Conservation (phyloP, 2,888 invertebrate genomes). For the Xanthorhoe designata region DNA sequence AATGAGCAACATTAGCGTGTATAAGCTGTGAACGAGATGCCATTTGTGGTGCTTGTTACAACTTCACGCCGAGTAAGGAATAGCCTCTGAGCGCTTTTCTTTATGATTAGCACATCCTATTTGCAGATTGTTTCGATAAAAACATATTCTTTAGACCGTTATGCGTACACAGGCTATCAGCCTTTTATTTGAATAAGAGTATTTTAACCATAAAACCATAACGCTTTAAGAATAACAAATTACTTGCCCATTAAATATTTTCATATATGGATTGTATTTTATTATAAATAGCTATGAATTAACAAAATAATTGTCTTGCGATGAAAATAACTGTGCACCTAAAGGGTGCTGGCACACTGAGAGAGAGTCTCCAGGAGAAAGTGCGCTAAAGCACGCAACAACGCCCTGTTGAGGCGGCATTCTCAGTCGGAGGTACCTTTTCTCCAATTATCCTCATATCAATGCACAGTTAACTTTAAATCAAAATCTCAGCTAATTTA, state of each 20-base stretch:
- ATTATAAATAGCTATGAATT: constrained; percentile 12
- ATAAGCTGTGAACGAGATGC: constrained; percentile 57
- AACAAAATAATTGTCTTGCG: constrained; percentile 36
- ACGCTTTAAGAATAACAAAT: not conserved
- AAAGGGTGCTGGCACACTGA: constrained; percentile 58
- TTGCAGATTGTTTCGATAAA: constrained; percentile 49
- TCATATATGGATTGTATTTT: not conserved
- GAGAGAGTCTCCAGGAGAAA: constrained; percentile 54
- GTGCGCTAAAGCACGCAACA: constrained; percentile 52
- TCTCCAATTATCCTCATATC: constrained; percentile 40
- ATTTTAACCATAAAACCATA: not conserved
- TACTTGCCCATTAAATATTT: not conserved
- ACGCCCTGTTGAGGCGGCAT: constrained; percentile 78
- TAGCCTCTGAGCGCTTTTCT: constrained; percentile 57
- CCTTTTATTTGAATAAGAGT: not conserved
- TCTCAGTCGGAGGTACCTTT: constrained; percentile 68
- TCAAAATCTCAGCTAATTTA: constrained; percentile 7
- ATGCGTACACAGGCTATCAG: not conserved
- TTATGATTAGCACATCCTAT: constrained; percentile 60
- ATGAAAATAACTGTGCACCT: constrained; percentile 50
- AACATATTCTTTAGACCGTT: constrained; percentile 15
- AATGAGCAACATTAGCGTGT: constrained; percentile 70
- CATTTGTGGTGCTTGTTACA: constrained; percentile 68
- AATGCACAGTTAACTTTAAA: constrained; percentile 17
- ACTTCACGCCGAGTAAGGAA: constrained; percentile 62